Evolutionary conservation across 2,113 vertebrate genomes (phyloP), one percentile per base, ranked within the genome.

Genomic region (Pipa parva): DNA sequence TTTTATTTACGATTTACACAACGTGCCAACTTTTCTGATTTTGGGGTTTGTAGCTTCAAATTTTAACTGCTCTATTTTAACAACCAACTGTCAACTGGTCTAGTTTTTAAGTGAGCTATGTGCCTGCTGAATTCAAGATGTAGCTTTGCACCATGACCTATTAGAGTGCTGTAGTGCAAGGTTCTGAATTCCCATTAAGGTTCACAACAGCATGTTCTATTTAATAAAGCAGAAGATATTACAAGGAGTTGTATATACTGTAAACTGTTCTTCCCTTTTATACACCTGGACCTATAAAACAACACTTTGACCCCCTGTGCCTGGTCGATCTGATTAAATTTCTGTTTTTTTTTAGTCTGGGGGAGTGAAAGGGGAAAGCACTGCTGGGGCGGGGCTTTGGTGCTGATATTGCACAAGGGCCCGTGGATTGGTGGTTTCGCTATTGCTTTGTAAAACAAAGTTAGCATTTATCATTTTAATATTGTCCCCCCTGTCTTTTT

Each of bases 131-230:
- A 56, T 56, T 52, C 10, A 28, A 50, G 24, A 29, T 33, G 37
- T 39, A 15, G 31, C 29, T 37, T 2, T 31, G 17, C 49, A 21
- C 64, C 45, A 26, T 51, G 22, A 39, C 18, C 31, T 31, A 59
- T 68, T 68, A 59, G 55, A 13, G 15, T 59, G 24, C 55, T 12
- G 25, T 36, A 25, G 42, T 18, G 25, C 42, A 26, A 59, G 36
- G 28, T 17, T 50, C 55, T 20, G n/a, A 42, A 18, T 18, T 24
- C 6, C 29, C 37, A 28, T 36, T 66, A 57, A 57, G 52, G 11
- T 21, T 67, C 45, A 37, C 42, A 67, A 45, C 7, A 18, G 25
- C 20, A 21, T 33, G 9, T 28, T 26, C 15, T 28, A 18, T 58
- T 29, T 66, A 33, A 57, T 58, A 42, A 66, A 46, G 31, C 20